A percentile compares a stretch with the other conserved stretches of the same genome.
Evolutionary conservation across 2,113 vertebrate species (phyloP).

Genomic region (Canis aureus): DNA sequence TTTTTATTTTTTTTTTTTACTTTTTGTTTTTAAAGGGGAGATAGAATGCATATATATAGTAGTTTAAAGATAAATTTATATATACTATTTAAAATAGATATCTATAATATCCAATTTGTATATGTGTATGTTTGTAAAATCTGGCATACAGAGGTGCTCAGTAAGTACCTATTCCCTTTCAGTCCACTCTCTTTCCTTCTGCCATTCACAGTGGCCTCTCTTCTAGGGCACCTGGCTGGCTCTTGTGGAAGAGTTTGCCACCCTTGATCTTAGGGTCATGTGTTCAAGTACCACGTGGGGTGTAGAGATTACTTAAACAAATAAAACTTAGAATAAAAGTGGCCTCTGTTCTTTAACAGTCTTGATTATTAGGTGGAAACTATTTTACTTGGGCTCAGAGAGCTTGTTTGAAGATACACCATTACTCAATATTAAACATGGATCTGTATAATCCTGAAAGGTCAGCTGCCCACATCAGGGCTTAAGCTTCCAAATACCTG

Average conservation of each 20-base stretch:
- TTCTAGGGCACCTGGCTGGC: neutral
- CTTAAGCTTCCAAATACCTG: neutral
- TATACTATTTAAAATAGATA: neutral
- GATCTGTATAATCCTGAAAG: neutral
- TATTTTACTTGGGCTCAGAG: neutral
- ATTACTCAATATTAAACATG: neutral
- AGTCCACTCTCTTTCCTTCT: neutral
- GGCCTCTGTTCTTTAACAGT: neutral
- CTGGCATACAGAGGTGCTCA: neutral
- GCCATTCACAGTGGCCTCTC: neutral
- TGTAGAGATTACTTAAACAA: neutral
- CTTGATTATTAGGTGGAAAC: neutral
- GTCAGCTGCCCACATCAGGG: neutral
- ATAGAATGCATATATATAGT: neutral
- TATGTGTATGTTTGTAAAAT: neutral
- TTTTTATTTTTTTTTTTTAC: too few relatives aligned
- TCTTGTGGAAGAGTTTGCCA: neutral
- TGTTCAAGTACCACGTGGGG: neutral
- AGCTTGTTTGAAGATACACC: neutral
- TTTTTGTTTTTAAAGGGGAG: neutral
- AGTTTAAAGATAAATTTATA: neutral
- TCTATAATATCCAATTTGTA: neutral
- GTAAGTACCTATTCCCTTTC: neutral
- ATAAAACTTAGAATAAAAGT: neutral
- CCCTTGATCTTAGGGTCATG: neutral